Evolutionary conservation across 1,140 invertebrate genomes (phyloP).

Genomic region (Bombus haemorrhoidalis): DNA sequence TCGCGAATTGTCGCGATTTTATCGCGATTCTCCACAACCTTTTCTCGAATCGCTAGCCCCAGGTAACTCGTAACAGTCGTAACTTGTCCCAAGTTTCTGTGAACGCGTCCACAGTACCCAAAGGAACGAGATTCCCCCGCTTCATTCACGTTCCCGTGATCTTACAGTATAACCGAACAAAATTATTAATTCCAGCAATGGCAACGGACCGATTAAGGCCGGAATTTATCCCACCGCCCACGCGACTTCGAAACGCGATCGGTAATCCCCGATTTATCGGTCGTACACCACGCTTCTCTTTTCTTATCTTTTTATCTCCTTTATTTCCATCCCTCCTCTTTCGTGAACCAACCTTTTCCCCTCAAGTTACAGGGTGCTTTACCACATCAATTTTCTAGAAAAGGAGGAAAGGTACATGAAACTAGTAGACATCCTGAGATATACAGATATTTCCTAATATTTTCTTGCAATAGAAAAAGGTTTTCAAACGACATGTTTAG

Average conservation of each 20-base stretch:
- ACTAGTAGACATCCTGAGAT: neutral
- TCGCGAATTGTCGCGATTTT: neutral
- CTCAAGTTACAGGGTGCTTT: neutral
- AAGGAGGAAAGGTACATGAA: neutral
- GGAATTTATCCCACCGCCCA: slow-evolving; percentile 63
- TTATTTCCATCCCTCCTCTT: neutral
- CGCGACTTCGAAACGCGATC: slow-evolving; percentile 57
- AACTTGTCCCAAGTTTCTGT: slow-evolving; percentile 37
- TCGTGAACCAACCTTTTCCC: slow-evolving; percentile 2
- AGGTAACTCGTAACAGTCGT: slow-evolving; percentile 45
- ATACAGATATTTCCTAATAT: too few species aligned
- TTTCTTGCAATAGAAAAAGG: too few species aligned
- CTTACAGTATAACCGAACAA: slow-evolving; percentile 30
- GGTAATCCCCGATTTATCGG: slow-evolving; percentile 66
- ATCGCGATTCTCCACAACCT: neutral
- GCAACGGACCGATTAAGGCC: slow-evolving; percentile 56
- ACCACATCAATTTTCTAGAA: neutral
- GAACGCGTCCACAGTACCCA: slow-evolving; percentile 33
- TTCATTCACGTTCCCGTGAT: slow-evolving; percentile 21
- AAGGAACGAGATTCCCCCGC: neutral
- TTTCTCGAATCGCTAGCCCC: neutral
- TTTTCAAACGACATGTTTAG: too few species aligned
- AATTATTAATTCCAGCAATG: slow-evolving; percentile 67
- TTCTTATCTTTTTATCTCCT: slow-evolving; percentile 34
- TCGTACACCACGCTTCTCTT: slow-evolving; percentile 17